Conservation (phyloP, 2,888 invertebrate species). For the Campoletis raptor region DNA sequence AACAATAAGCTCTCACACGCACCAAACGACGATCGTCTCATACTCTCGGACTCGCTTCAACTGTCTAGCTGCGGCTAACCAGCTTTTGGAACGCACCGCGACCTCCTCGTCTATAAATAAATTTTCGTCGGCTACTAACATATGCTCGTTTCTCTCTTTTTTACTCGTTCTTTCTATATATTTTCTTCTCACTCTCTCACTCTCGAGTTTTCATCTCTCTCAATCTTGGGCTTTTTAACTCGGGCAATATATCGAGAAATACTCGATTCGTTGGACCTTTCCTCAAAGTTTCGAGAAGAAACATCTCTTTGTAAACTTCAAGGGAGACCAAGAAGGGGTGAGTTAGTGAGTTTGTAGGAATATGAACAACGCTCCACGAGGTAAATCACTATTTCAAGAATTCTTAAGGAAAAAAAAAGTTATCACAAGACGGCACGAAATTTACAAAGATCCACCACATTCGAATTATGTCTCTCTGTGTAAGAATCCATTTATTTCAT, state of each 20-base stretch:
- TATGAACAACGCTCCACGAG: conserved; percentile 14
- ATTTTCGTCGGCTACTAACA: conserved; percentile 79
- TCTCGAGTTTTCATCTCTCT: conserved; percentile 16
- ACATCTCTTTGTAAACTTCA: conserved; percentile 21
- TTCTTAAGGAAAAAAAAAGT: conserved; percentile 31
- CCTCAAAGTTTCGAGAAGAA: conserved; percentile 54
- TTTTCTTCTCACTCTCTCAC: conserved; percentile 22
- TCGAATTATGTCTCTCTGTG: neutral
- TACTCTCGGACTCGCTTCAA: conserved; percentile 73
- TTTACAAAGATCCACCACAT: neutral
- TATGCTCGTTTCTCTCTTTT: conserved; percentile 70
- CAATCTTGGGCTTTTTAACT: conserved; percentile 41
- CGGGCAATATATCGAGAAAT: conserved; percentile 60
- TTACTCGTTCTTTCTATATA: neutral
- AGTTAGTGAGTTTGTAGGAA: conserved; percentile 35
- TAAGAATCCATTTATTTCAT: neutral
- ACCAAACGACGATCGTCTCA: conserved; percentile 64
- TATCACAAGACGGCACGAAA: neutral
- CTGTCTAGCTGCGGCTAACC: conserved; percentile 78
- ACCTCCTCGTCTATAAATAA: conserved; percentile 84
- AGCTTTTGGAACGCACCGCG: conserved; percentile 83
- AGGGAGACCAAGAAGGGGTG: conserved; percentile 17
- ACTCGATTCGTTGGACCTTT: conserved; percentile 76
- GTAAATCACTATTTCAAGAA: conserved; percentile 52
- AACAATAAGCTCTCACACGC: conserved; percentile 61